phyloP scores from a whole-genome alignment of 1,140 invertebrate species.

The Streblospio benedicti region DNA sequence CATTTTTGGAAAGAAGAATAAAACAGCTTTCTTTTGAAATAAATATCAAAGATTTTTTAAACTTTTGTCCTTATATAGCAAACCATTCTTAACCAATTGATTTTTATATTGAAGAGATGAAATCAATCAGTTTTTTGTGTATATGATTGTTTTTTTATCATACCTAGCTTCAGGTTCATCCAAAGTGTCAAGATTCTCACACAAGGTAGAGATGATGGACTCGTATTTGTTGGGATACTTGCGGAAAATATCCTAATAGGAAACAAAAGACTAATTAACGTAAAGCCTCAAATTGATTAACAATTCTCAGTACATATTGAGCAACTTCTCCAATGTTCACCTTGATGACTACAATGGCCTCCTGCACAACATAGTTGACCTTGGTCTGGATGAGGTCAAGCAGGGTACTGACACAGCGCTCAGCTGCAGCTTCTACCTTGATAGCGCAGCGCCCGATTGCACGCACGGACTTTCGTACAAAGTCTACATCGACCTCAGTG shows the following conservation, averaged over 20 bases:
- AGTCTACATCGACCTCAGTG: slow-evolving; percentile 99
- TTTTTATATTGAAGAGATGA: too few species aligned
- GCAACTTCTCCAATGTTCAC: background rate
- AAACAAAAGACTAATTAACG: slow-evolving; percentile 4
- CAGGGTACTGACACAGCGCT: slow-evolving; percentile 94
- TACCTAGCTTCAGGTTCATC: slow-evolving; percentile 89
- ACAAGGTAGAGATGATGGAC: slow-evolving; percentile 97
- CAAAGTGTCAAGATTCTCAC: slow-evolving; percentile 96
- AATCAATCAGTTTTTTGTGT: too few species aligned
- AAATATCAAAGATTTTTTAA: too few species aligned
- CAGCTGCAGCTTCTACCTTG: slow-evolving; percentile 97
- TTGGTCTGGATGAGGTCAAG: slow-evolving; percentile 99
- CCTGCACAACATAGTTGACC: slow-evolving; percentile 99
- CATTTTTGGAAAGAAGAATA: too few species aligned
- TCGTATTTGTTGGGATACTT: slow-evolving; percentile 99
- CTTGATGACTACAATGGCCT: slow-evolving; percentile 99
- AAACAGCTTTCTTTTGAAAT: too few species aligned
- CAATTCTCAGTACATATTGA: background rate
- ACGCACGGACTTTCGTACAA: slow-evolving; percentile 85
- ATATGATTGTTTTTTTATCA: too few species aligned
- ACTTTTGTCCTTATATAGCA: too few species aligned
- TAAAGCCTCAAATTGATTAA: background rate
- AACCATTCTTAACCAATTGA: too few species aligned
- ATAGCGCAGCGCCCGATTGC: slow-evolving; percentile 99
- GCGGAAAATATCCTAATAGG: slow-evolving; percentile 79